phyloP scores from a whole-genome alignment of 1,140 invertebrate genomes.

The Goniozus legneri region DNA sequence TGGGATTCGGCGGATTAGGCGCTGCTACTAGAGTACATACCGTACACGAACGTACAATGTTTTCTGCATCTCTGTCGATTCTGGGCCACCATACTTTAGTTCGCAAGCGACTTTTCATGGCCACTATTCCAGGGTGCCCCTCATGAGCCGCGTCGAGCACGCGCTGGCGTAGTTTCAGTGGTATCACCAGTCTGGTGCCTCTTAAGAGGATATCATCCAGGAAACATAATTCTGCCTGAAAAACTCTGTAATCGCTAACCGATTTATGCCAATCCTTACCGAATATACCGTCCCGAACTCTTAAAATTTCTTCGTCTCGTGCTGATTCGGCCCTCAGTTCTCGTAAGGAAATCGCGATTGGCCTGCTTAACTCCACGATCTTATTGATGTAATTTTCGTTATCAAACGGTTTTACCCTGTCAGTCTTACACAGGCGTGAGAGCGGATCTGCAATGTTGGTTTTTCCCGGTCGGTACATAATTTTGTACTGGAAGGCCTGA shows the following conservation, averaged over 20 bases:
- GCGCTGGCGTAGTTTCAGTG: conserved; percentile 13
- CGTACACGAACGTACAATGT: conserved; percentile 41
- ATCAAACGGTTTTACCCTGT: conserved; percentile 1
- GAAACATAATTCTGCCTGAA: not conserved
- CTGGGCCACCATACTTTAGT: conserved; percentile 55
- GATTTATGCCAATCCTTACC: not conserved
- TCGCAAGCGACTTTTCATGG: conserved; percentile 54
- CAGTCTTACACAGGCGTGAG: conserved; percentile 8
- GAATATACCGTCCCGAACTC: not conserved
- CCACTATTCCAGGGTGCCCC: conserved; percentile 51
- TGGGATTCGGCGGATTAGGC: conserved; percentile 9
- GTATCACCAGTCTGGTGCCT: conserved; percentile 4
- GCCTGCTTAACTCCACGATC: conserved; percentile 5
- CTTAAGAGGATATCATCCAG: not conserved
- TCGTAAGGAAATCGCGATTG: conserved; percentile 9
- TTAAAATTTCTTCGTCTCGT: conserved; percentile 1
- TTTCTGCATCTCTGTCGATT: conserved; percentile 50
- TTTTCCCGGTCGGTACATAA: conserved; percentile 22
- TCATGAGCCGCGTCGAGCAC: conserved; percentile 39
- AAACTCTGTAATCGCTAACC: not conserved
- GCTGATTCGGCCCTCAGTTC: conserved; percentile 5
- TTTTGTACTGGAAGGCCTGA: conserved; percentile 24
- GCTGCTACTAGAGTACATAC: conserved; percentile 28
- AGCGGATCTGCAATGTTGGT: conserved; percentile 18
- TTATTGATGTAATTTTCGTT: conserved; percentile 8